Percentiles rank a stretch among this genome's conserved stretches.
Conservation (phyloP, 2,888 invertebrate species). For the Andrena praecox region DNA sequence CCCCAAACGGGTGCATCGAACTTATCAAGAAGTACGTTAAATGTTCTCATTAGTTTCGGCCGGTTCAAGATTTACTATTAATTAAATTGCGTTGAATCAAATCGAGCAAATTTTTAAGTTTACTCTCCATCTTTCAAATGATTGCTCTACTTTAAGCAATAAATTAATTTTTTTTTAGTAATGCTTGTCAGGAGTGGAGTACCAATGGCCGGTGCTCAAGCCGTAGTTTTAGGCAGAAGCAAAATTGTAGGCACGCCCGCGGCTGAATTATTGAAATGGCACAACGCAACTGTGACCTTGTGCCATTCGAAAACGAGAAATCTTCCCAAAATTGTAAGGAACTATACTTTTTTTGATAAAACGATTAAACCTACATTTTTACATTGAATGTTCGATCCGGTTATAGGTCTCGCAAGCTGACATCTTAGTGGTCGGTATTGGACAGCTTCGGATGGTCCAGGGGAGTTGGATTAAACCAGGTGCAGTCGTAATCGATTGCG, state of each 20-base stretch:
- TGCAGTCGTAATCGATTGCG: constrained; percentile 99
- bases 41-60: background rate
- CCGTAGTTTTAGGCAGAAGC: constrained; percentile 98
- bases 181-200: constrained; percentile 88
- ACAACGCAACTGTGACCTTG: constrained; percentile 98
- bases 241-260: constrained; percentile 99
- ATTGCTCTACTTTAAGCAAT: background rate
- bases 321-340: constrained; percentile 89
- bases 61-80: background rate
- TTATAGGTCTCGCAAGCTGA: constrained; percentile 92
- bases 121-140: background rate
- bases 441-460: constrained; percentile 94
- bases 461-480: constrained; percentile 99
- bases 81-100: too few relatives aligned
- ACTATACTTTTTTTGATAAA: background rate
- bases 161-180: background rate
- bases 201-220: constrained; percentile 92
- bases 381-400: constrained; percentile 26
- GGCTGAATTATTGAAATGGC: constrained; percentile 97
- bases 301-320: constrained; percentile 98
- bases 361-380: background rate
- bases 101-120: too few relatives aligned
- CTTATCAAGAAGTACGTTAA: constrained; percentile 89
- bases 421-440: constrained; percentile 98
- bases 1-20: constrained; percentile 97